Conservation (phyloP, 2,797 vertebrate species). For the Girardinus metallicus region DNA sequence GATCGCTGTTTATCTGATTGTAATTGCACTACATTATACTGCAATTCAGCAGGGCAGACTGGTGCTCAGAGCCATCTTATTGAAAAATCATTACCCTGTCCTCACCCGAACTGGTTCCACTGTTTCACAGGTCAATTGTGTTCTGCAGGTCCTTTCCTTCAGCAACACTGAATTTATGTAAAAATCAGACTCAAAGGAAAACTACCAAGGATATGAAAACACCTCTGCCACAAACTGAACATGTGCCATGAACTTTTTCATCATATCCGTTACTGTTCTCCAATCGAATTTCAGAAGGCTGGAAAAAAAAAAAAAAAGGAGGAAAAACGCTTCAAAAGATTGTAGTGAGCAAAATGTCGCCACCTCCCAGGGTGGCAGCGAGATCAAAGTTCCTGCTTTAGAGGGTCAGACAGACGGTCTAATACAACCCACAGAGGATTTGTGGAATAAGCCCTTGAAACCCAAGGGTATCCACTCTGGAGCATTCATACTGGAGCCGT, state of each 20-base stretch:
- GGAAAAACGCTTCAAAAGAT: slow-evolving; percentile 47
- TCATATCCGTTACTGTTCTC: neutral
- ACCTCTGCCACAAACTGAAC: neutral
- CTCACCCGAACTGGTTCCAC: neutral
- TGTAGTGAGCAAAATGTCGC: slow-evolving; percentile 63
- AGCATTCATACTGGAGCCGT: slow-evolving; percentile 17
- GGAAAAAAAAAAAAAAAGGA: slow-evolving; percentile 11
- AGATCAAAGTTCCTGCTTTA: slow-evolving; percentile 65
- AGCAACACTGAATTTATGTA: neutral
- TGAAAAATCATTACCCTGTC: neutral
- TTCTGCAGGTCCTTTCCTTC: neutral
- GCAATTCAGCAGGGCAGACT: slow-evolving; percentile 4
- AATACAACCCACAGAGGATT: slow-evolving; percentile 51
- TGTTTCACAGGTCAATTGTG: neutral
- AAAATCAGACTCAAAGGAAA: neutral
- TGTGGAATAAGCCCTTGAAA: slow-evolving; percentile 44
- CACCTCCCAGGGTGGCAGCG: slow-evolving; percentile 44
- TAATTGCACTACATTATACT: slow-evolving; percentile 25
- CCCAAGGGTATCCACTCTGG: slow-evolving; percentile 33
- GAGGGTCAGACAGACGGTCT: slow-evolving; percentile 49
- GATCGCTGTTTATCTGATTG: slow-evolving; percentile 25
- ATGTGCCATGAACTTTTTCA: neutral
- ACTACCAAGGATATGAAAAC: neutral
- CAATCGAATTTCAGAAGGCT: slow-evolving; percentile 25
- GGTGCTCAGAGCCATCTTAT: neutral